Base-by-base conservation (phyloP, 2,797 vertebrate species). In the Cyprinella venusta region DNA sequence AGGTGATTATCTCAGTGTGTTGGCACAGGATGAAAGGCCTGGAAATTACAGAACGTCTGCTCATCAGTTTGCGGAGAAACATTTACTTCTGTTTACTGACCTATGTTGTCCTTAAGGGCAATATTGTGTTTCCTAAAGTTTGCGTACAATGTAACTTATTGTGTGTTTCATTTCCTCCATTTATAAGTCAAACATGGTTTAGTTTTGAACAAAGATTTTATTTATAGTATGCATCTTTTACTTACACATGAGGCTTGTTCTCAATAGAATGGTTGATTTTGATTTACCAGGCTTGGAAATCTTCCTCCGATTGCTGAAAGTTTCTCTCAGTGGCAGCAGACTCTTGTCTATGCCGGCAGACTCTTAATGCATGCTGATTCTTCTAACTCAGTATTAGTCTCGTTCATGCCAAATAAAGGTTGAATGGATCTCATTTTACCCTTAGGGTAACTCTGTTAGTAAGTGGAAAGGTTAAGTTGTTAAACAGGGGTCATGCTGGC, bases 391-490 rank as follows among this genome's bases (percentile, higher is more conserved):
- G 33, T 76, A 74, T 76, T 80, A 45, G 84, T 75, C 59, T 45
- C 3, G 18, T 48, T 56, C 36, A 82, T 75, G 63, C 59, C 54
- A 74, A 68, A 79, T 79, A 79, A 65, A 72, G 52, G 42, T 64
- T 72, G 33, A 82, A 82, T 81, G 56, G 80, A 83, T 85, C 74
- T 81, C 19, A 80, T 82, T 76, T 83, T 42, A 67, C 72, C 79
- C 81, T 80, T 42, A 63, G 84, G 86, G 74, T 79, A 80, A 76
- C 30, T 8, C 33, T 59, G 81, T 82, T 79, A 61, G 75, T 48
- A 77, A 75, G 67, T 67, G 67, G 40, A 81, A 79, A 71, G 80
- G 83, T 85, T 83, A 76, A 83, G 80, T 79, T 87, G 61, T 85
- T 85, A 87, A 78, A 80, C 68, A 64, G 61, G 36, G 75, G 50